These are phyloP conservation scores for Epirrhoe alternata DNA, from an alignment of 2,888 invertebrate genomes.

Conservation along the genomic window DNA sequence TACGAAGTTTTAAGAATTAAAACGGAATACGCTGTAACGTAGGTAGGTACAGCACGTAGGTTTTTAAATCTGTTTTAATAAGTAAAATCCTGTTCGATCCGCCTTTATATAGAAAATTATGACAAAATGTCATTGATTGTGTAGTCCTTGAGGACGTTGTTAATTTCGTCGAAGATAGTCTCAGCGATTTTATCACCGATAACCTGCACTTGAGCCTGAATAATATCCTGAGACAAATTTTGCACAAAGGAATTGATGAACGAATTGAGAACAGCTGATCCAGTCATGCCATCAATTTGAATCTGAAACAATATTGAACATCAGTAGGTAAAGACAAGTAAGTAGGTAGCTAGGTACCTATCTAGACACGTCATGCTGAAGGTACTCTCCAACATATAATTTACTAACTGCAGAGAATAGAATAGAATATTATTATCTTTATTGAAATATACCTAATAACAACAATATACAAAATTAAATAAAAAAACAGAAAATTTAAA, in stretches of 20 bases:
- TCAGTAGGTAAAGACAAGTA: background rate
- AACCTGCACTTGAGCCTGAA: constrained; percentile 55
- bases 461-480: no score
- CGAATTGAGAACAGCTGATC: constrained; percentile 58
- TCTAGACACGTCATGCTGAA: no score
- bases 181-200: constrained; percentile 56
- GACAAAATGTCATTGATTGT: constrained; percentile 58
- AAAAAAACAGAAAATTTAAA: no score
- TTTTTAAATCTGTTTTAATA: no score
- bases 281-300: constrained; percentile 62
- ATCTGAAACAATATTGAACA: constrained; percentile 50
- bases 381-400: no score
- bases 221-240: constrained; percentile 56
- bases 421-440: no score
- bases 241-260: constrained; percentile 60
- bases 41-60: no score
- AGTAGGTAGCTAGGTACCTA: background rate
- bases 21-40: no score
- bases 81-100: background rate
- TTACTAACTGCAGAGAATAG: no score
- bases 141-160: constrained; percentile 60
- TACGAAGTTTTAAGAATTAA: no score
- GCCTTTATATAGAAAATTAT: constrained; percentile 27
- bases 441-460: no score
- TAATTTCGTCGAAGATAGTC: constrained; percentile 59